Evolutionary conservation across 2,888 invertebrate genomes (phyloP), one percentile per base, ranked within the genome.

Genomic region (Calliscelio sp.): DNA sequence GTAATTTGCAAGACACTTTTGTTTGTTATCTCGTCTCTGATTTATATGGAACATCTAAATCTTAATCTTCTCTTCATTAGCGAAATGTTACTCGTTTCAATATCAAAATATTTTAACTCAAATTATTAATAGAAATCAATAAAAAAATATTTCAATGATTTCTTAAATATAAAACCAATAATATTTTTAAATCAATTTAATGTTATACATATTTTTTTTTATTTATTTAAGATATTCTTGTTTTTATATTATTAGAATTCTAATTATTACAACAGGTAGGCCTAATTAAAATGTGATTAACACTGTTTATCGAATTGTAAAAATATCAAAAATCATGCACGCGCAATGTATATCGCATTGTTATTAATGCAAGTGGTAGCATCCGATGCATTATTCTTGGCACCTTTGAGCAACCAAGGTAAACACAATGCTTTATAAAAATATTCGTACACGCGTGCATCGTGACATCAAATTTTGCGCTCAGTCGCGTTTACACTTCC

Each of bases 381-480:
- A 66, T 51, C 46, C 65, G n/a, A 73, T 73, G 73, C 82, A 82
- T 83, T 83, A 78, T 83, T 83, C 78, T 83, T 78, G 61, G 82
- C 82, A 78, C 78, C 82, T 78, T 73, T 73, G 61, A 61, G 82
- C 38, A 59, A 83, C 82, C 82, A 83, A 83, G 82, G 61, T 73
- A 78, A 83, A 78, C 82, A 83, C 51, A 78, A 83, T 65, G 78
- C 78, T 73, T 73, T 78, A 78, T 78, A 82, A 65, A 82, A 82
- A 78, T 78, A 82, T 78, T 71, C 66, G 59, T 51, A 46, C 14
- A 53, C 41, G 73, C 55, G 61, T 73, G 66, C 73, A 55, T 57
- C 73, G 51, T 51, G 73, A 66, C 38, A 59, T 66, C n/a, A 53
- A 77, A 73, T 66, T 46, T 49, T 46, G 71, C 28, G 28, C 55